Evolutionary conservation across 2,888 invertebrate genomes (phyloP), one percentile per base, ranked within the genome.

Genomic region (Subacronicta megacephala): DNA sequence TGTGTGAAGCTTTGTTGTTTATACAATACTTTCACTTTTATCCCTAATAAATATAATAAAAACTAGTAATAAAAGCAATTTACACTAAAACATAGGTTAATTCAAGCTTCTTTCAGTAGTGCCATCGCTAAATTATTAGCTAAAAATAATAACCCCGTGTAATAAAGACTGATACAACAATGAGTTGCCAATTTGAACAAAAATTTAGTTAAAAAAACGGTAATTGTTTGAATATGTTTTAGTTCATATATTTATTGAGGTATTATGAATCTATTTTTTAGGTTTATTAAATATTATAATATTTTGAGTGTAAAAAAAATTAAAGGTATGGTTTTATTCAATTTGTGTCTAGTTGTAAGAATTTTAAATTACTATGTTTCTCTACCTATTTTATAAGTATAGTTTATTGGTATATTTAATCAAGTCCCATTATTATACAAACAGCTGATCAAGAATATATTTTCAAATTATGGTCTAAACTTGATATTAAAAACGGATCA

Each of bases 151-250:
- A 23, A 42, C 1, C 16, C 16, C 15, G 45, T 23, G 1, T 18
- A 26, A 46, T n/a, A 15, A 62, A 62, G 67, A 62, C 62, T 62
- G 62, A 62, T 23, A 13, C 47, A 18, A 66, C 43, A 9, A 43
- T 35, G 38, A 7, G 67, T 60, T 66, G 62, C 67, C 62, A 66
- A 62, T 31, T 17, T 49, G 29, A 33, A 46, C 18, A 36, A 23
- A 12, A 23, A 43, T 3, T 58, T 37, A 38, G 17, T 23, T 6
- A 23, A 23, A 13, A 40, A 42, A 29, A 29, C 18, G 31, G 20
- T 58, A 45, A 41, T 56, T 60, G 12, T 12, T 3, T 7, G 6
- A 23, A 4, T 7, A 23, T 12, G 10, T 29, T 29, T 29, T 29
- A 29, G 29, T 29, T 29, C 4, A 12, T 12, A 29, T 12, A 4